Conservation (phyloP, 2,888 invertebrate species). For the Diaperis boleti region DNA sequence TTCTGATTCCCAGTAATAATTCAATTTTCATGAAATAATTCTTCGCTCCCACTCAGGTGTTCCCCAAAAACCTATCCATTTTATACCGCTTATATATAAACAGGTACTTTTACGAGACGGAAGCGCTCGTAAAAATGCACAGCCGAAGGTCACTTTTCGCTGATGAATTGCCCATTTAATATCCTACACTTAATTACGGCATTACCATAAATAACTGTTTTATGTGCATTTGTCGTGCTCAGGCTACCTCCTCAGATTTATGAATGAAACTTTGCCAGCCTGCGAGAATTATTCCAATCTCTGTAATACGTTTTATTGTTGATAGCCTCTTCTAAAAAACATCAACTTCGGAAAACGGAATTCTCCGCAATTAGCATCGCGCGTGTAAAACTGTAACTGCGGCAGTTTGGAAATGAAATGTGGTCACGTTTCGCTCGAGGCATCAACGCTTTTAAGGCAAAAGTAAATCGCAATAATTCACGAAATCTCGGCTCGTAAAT, state of each 20-base stretch:
- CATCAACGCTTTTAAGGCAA: conserved; percentile 10
- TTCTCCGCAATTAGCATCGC: not conserved
- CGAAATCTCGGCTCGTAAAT: not conserved
- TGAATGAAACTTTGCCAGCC: not conserved
- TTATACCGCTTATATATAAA: no score
- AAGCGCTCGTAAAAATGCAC: not conserved
- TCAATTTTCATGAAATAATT: no score
- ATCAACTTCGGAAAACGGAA: no score
- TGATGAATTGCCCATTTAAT: conserved; percentile 1
- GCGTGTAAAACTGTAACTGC: not conserved
- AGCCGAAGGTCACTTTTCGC: not conserved
- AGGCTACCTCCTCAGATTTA: conserved; percentile 7
- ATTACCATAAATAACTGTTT: conserved; percentile 4
- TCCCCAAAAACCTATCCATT: no score
- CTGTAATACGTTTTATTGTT: no score
- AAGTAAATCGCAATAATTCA: conserved; percentile 3
- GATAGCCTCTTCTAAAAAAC: no score
- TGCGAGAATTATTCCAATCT: no score
- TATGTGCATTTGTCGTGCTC: not conserved
- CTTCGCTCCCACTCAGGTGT: no score
- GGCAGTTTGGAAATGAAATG: not conserved
- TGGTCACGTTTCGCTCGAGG: conserved; percentile 6
- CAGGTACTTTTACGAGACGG: not conserved
- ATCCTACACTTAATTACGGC: not conserved
- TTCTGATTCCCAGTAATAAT: no score